phyloP scores from a whole-genome alignment of 2,797 vertebrate species.

The Myotis vivesi region DNA sequence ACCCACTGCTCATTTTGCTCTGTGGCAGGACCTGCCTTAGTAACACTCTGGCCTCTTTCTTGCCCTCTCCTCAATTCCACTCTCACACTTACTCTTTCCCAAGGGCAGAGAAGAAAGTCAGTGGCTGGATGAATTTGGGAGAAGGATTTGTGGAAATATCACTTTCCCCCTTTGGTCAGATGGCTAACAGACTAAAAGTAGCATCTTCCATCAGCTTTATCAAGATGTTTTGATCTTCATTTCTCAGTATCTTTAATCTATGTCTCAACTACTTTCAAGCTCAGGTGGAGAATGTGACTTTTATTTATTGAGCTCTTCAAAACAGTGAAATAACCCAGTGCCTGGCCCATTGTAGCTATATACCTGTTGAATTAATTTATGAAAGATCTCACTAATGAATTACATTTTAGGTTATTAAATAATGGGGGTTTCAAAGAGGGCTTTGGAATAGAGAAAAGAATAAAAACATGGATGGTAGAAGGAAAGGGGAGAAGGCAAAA shows the following conservation, averaged over 20 bases:
- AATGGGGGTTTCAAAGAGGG: neutral
- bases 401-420: neutral
- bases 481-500: neutral
- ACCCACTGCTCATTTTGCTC: fast-evolving
- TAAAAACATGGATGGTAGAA: neutral
- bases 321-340: neutral
- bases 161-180: neutral
- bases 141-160: neutral
- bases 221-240: neutral
- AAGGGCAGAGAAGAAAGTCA: neutral
- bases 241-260: neutral
- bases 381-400: neutral
- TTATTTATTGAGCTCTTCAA: neutral
- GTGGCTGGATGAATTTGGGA: neutral
- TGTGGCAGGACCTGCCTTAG: neutral
- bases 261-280: neutral
- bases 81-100: neutral
- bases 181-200: neutral
- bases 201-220: neutral
- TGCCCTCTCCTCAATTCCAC: fast-evolving
- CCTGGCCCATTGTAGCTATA: neutral
- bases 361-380: neutral
- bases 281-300: neutral
- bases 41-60: neutral
- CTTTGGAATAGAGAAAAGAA: neutral